Evolutionary conservation across 2,113 vertebrate genomes (phyloP), one percentile per base, ranked within the genome.

Genomic region (Sarotherodon lohbergeri): DNA sequence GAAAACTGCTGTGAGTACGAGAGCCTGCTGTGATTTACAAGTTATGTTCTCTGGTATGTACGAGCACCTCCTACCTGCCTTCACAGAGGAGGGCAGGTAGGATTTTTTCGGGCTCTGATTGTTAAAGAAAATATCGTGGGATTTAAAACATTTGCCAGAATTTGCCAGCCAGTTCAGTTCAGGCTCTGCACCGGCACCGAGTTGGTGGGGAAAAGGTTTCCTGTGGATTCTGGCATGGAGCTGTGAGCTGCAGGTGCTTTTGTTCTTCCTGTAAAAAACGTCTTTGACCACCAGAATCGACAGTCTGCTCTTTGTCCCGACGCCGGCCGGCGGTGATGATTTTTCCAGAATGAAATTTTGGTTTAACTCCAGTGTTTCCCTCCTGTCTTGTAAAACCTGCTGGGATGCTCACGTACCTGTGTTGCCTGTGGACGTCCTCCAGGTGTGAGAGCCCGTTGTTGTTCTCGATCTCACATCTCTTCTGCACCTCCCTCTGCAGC

Each of bases 401-500:
- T 1, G 76, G 11, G 29, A 54, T 3, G 48, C 24, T 76, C 16
- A 76, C 9, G 16, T 86, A 97, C 96, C 95, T 94, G 83, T 96
- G 95, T 55, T 36, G 93, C 73, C 86, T 90, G 88, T 86, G 81
- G 19, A 95, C 32, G 17, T 95, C 92, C 29, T 95, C 94, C 86
- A 95, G 78, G 46, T 93, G 86, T 3, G 88, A 5, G 76, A 93
- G 88, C 89, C 90, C 93, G 5, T 66, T 81, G 73, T 39, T 63
- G 73, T 39, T 89, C 78, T 94, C 86, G 2, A 83, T 68, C 39
- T 81, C 89, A 5, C 84, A 50, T 4, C 91, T 93, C 85, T 82
- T 94, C 87, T 96, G 92, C 66, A 95, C 80, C 61, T 96, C 95
- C 80, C 86, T 90, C 83, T 96, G 93, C 86, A 97, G 91, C 92